Evolutionary conservation across 2,888 invertebrate species (phyloP), one percentile per base, ranked within the genome.

Genomic region (Hyalella azteca): DNA sequence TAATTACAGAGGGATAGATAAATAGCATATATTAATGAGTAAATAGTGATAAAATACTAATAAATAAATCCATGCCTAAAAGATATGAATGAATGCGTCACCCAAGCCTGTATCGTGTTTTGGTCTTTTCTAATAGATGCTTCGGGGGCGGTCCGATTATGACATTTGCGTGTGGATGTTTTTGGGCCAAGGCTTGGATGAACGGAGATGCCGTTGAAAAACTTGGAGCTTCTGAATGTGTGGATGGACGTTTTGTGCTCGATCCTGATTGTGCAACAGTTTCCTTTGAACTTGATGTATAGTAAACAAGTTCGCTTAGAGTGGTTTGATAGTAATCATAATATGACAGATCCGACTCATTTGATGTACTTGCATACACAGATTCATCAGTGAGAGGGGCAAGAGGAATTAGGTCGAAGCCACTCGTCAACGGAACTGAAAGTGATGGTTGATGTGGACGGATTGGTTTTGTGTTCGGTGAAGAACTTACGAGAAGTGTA

Each of bases 101-200:
- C 11, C 45, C 45, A 2, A 45, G 45, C 45, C 45, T 45, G 22
- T 19, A 54, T 22, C n/a, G 15, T 2, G 19, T 15, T 36, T 19
- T 29, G 7, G 66, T 66, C 15, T 36, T 66, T 32, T 66, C 36
- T 5, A 66, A 36, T n/a, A 66, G 32, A 36, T 66, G 66, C 19
- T 66, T 66, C 9, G 66, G 66, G n/a, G 66, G 66, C n/a, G 66
- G 66, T 36, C 66, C 66, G 29, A 66, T 36, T 13, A 66, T 66
- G 36, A 66, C 39, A n/a, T 66, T 66, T 19, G 66, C 66, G 36
- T 66, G 66, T 2, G 66, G 66, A 15, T 66, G 66, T 15, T n/a
- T 32, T 19, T 36, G 4, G 36, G 39, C 66, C 36, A 66, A n/a
- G n/a, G 32, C 66, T 15, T 36, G 32, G 9, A 66, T 66, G 13